A percentile compares a stretch with the other conserved stretches of the same genome.
Conservation (phyloP, 2,888 invertebrate genomes). For the Xestoiulus laeticollis region DNA sequence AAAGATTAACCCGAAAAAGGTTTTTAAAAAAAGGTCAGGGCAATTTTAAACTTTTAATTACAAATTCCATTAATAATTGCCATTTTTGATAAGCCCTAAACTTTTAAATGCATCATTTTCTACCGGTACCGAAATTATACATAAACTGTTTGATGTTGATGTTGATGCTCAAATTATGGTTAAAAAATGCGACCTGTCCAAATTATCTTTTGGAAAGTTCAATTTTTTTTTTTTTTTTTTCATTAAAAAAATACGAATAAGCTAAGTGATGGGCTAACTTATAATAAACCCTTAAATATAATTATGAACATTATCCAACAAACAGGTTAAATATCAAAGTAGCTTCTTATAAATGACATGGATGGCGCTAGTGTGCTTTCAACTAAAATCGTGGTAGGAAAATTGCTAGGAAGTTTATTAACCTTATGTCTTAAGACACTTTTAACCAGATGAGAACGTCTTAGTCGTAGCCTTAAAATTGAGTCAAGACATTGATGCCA, state of each 20-base stretch:
- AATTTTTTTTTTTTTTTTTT: neutral
- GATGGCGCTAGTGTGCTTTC: neutral
- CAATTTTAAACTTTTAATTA: neutral
- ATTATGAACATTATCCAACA: neutral
- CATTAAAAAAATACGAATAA: neutral
- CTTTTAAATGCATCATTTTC: constrained; percentile 30
- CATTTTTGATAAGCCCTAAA: constrained; percentile 25
- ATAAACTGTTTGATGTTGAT: constrained; percentile 37
- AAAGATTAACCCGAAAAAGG: neutral
- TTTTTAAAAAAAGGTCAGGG: neutral
- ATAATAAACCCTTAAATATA: neutral
- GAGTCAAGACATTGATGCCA: no score
- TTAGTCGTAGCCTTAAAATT: no score
- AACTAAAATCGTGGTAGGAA: no score
- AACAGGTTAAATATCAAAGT: neutral
- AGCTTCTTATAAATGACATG: neutral
- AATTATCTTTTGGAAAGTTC: neutral
- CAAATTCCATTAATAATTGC: constrained; percentile 29
- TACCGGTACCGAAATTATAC: neutral
- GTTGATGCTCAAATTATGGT: constrained; percentile 28
- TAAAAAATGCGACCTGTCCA: neutral
- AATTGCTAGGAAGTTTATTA: no score
- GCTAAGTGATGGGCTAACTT: neutral
- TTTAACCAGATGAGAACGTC: no score
- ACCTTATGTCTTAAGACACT: no score